phyloP scores from a whole-genome alignment of 2,797 vertebrate genomes.

The Notoglanidium macrostoma region DNA sequence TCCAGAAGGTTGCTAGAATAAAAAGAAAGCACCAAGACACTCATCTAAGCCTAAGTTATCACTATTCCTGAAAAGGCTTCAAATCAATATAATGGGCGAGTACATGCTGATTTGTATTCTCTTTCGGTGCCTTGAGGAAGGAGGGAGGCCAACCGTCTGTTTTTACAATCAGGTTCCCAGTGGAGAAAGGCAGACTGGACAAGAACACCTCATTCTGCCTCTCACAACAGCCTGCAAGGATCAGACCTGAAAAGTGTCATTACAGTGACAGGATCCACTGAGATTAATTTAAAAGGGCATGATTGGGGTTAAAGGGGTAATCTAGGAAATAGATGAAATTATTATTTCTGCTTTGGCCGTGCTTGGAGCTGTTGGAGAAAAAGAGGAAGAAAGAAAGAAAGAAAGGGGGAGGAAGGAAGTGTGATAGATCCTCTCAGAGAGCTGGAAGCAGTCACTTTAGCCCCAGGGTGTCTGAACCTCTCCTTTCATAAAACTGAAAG shows the following conservation, averaged over 20 bases:
- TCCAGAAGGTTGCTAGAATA: neutral
- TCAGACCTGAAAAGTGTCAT: slow-evolving; percentile 59
- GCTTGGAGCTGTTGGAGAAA: slow-evolving; percentile 28
- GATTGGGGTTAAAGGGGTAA: slow-evolving; percentile 60
- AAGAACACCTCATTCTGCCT: slow-evolving; percentile 52
- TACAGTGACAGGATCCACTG: slow-evolving; percentile 59
- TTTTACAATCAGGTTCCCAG: slow-evolving; percentile 62
- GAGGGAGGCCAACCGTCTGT: slow-evolving; percentile 46
- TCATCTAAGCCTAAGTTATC: slow-evolving; percentile 52
- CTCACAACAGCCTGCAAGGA: slow-evolving; percentile 46
- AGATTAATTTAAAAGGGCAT: slow-evolving; percentile 56
- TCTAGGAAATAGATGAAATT: slow-evolving; percentile 61
- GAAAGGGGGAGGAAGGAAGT: slow-evolving; percentile 16
- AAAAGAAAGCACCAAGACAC: slow-evolving; percentile 19
- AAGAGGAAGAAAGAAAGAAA: slow-evolving; percentile 20
- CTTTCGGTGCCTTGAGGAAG: slow-evolving; percentile 33
- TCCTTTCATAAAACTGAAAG: slow-evolving; percentile 52
- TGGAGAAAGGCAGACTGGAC: slow-evolving; percentile 50
- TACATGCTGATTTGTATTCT: slow-evolving; percentile 61
- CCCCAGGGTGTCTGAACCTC: slow-evolving; percentile 48
- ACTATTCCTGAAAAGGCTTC: slow-evolving; percentile 57
- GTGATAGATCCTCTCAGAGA: slow-evolving; percentile 43
- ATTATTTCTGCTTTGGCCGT: slow-evolving; percentile 55
- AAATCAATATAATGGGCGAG: slow-evolving; percentile 57
- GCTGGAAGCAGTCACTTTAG: slow-evolving; percentile 59